Base-by-base conservation (phyloP, 2,797 vertebrate species). In the Phyllotis vaccarum region DNA sequence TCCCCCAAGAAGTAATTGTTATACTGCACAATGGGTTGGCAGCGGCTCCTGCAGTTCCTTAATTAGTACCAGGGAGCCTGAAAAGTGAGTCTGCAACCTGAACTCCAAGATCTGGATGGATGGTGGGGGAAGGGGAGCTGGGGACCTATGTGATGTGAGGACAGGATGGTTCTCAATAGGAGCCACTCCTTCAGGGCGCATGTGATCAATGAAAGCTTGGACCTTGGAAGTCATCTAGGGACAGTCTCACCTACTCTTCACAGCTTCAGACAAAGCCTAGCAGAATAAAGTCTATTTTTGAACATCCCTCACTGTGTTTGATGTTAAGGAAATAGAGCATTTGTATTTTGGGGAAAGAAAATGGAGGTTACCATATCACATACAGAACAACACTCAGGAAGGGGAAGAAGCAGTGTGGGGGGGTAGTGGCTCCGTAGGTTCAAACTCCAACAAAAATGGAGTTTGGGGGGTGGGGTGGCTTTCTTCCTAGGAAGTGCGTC, bases 51-150 rank as follows among this genome's bases (percentile, higher is more conserved):
- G 58, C 46, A 34, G 76, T 62, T 93, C 91, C 58, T 43, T 90
- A 86, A 76, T 82, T 86, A 68, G 62, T 95, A 49, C 56, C n/a
- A 13, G 82, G 88, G 68, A 88, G 31, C 80, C 86, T 79, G 96
- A 80, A 95, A 91, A 62, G 83, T 0, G 0, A 94, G 75, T 22
- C 90, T 0, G 79, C 60, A 80, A 93, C 85, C 52, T 86, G 94
- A 97, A 83, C 79, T 80, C 54, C 75, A 70, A 86, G 64, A 68
- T 80, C 43, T 64, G 12, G 60, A 54, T 72, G 12, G 40, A 8
- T 37, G 40, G 68, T 10, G 9, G 14, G 70, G 31, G 27, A 3
- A 21, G 43, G 29, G 66, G 27, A 70, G 31, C 62, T 79, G 24
- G 89, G 74, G 80, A 74, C 54, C 70, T 68, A 11, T 12, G 49